Evolutionary conservation across 1,140 invertebrate species (phyloP), one percentile per base, ranked within the genome.

Genomic region (Phenacoccus solenopsis): DNA sequence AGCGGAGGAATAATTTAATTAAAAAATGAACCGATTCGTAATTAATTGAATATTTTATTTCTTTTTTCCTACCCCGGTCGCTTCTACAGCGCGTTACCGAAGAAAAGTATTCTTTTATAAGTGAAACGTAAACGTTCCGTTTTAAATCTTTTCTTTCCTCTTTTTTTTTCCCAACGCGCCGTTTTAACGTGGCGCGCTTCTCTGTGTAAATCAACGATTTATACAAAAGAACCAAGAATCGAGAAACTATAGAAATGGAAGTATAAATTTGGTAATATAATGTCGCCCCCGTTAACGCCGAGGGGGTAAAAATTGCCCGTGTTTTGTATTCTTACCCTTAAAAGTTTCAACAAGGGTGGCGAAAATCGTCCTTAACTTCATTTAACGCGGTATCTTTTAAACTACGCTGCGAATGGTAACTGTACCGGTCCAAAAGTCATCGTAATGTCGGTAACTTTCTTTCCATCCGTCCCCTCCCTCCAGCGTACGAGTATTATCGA

Each of bases 1-100:
- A 64, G 59, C 59, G 59, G 59, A 64, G 20, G 59, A 64, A 64
- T 64, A 64, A 64, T 64, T 64, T 64, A 64, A 64, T 64, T 64
- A 64, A 64, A 64, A 64, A 64, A 64, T 64, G 59, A 64, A 64
- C 59, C 59, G 59, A 64, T 64, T 64, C 59, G 59, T 64, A 64
- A 64, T 64, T 64, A 64, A 64, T 64, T 64, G 59, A 64, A 64
- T 64, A 64, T 64, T 64, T 64, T 64, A 64, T 64, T 64, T 64
- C 59, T 64, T 64, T 64, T 64, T 64, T 27, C 59, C 59, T 25
- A 25, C 25, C 59, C 13, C 22, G 59, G 59, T 5, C 56, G 16
- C 5, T 64, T 24, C 32, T 38, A 64, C 59, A 3, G 9, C 59
- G 59, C 13, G 20, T 16, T 16, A 25, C 59, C 22, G 12, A 27